phyloP scores from a whole-genome alignment of 2,888 invertebrate species.

The Latrodectus hesperus region DNA sequence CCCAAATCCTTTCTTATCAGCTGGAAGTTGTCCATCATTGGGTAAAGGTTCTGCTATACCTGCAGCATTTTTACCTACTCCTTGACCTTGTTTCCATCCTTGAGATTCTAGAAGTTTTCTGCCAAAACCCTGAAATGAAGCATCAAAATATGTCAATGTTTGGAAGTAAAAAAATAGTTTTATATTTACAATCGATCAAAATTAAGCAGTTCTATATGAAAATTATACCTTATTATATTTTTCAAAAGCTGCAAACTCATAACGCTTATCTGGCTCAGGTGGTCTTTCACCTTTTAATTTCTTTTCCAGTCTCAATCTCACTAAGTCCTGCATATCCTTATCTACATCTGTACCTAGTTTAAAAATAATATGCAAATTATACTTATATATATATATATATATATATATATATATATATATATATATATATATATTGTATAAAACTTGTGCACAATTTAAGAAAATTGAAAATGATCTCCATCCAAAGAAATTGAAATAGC shows the following conservation, averaged over 20 bases:
- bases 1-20: constrained; percentile 70
- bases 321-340: constrained; percentile 77
- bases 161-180: no score
- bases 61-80: constrained; percentile 75
- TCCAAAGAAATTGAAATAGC: no score
- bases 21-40: constrained; percentile 68
- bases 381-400: no score
- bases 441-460: no score
- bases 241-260: constrained; percentile 76
- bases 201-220: not conserved
- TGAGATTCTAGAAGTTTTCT: constrained; percentile 76
- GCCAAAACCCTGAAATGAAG: constrained; percentile 75
- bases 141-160: not conserved
- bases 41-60: constrained; percentile 73
- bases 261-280: constrained; percentile 71
- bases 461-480: no score
- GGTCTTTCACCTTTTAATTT: constrained; percentile 71
- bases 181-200: no score
- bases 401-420: no score
- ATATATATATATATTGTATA: no score
- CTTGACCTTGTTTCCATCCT: constrained; percentile 78
- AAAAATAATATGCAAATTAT: not conserved
- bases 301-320: constrained; percentile 75
- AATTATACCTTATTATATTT: constrained; percentile 74
- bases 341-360: constrained; percentile 74